Base-by-base conservation (phyloP, 2,797 vertebrate species). In the Scomberomorus guttatus region DNA sequence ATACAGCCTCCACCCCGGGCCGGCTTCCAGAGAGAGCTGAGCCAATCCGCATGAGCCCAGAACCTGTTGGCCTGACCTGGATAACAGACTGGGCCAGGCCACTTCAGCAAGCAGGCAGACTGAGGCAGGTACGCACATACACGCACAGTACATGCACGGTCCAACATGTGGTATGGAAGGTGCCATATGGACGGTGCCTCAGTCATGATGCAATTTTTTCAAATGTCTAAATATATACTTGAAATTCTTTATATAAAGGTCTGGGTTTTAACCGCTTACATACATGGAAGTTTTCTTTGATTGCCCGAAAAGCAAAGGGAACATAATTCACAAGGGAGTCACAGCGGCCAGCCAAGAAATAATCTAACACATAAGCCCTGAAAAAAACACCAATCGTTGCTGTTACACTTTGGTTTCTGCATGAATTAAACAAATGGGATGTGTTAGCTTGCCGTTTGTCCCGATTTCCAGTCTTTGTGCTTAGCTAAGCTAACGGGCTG, bases 51-150 rank as follows among this genome's bases (percentile, higher is more conserved):
- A 92, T 61, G 83, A 91, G 89, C 90, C 89, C 90, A 95, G 87
- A 94, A 93, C 91, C 92, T 93, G 89, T 85, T 92, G 89, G 89
- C 86, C 85, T 92, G 93, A 95, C 92, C 93, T 95, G 92, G 88
- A 95, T 92, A 93, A 88, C 75, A 90, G 92, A 90, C 92, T 87
- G 89, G 85, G 86, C 85, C 78, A 82, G 84, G 85, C 79, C 70
- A 76, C 66, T 88, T 81, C 65, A 87, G 82, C 73, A 86, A 74
- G 78, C 80, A 73, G 54, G 60, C 64, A 73, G 75, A 77, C 69
- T 66, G 62, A 75, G 52, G 80, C 75, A 87, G 79, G 82, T 85
- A 84, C 44, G 54, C 60, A 73, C 50, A 18, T 51, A 70, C 55
- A 67, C 32, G 42, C 29, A 24, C 20, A 7, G 39, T 50, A 80